Evolutionary conservation across 2,113 vertebrate species (phyloP), one percentile per base, ranked within the genome.

Genomic region (Ctenomys sociabilis): DNA sequence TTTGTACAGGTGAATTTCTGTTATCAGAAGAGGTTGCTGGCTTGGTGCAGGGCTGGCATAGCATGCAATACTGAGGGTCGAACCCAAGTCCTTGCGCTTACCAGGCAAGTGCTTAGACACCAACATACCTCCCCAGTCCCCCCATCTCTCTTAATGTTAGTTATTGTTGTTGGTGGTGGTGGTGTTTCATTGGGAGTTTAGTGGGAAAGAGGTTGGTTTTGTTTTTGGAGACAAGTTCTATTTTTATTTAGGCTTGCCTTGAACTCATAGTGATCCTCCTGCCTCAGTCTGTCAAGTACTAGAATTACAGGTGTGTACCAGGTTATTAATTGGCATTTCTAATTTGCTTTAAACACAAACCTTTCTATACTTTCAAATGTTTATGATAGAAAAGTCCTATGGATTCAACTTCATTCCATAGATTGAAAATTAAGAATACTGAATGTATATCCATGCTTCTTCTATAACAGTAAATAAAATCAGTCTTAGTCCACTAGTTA

Each of bases 321-420:
- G 11, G 35, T 32, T 68, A 68, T 90, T 81, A 82, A 28, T 26
- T 80, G 19, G 49, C 85, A 88, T 64, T 72, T 94, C 45, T 95
- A 87, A 84, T 83, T 84, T 95, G 24, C 59, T 43, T 92, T 94
- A 90, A 96, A 83, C 9, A 43, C 61, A 7, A 7, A 93, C 22
- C 59, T 68, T 75, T 59, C 32, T 77, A 68, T 85, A 81, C 87
- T 91, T 96, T 84, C 54, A 96, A 85, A 92, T 90, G 45, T 75
- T 92, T 96, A 54, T 52, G 32, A 87, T 0, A 92, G 63, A 90
- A 95, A 95, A 83, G 75, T 94, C 75, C 83, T 90, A 87, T 22
- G 40, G 81, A 4, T 91, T 59, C 92, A 90, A 93, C 24, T 12
- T 88, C 49, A 94, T 90, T 45, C 70, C 17, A 28, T 57, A 94